A percentile compares a stretch with the other conserved stretches of the same genome.
Evolutionary conservation across 2,888 invertebrate species (phyloP).

Genomic region (Leptinotarsa tumamoca): DNA sequence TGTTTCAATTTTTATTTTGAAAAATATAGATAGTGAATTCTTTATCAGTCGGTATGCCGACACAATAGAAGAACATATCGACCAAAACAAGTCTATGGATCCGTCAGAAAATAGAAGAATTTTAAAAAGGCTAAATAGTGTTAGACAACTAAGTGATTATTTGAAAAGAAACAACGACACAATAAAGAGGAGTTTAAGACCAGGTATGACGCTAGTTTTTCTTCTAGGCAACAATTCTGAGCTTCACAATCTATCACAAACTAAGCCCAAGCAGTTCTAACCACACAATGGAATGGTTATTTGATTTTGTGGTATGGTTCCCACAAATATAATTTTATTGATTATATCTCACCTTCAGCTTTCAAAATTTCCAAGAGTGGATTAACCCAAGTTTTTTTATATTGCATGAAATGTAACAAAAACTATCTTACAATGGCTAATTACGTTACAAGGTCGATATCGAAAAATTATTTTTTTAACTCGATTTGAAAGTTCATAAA

Average conservation of each 20-base stretch:
- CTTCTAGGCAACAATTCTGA: no score
- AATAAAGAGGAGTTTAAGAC: slow-evolving; percentile 15
- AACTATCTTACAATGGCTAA: no score
- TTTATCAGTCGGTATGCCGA: neutral
- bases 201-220: slow-evolving; percentile 19
- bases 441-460: no score
- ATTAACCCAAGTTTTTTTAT: no score
- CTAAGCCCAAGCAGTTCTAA: neutral
- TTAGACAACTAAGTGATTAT: slow-evolving; percentile 22
- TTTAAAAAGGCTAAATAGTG: slow-evolving; percentile 6
- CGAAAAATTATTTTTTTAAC: no score
- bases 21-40: neutral
- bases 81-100: slow-evolving; percentile 1
- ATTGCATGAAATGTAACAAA: no score
- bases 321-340: no score
- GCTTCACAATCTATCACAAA: neutral
- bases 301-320: no score
- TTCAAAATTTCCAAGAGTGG: no score
- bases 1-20: neutral
- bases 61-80: neutral
- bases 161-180: slow-evolving; percentile 24
- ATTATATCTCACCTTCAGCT: no score
- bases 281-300: no score
- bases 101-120: neutral
- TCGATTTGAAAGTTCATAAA: no score